Percentiles rank a stretch among this genome's conserved stretches.
phyloP scores from a whole-genome alignment of 1,140 invertebrate species.

The Drosophila rufa region DNA sequence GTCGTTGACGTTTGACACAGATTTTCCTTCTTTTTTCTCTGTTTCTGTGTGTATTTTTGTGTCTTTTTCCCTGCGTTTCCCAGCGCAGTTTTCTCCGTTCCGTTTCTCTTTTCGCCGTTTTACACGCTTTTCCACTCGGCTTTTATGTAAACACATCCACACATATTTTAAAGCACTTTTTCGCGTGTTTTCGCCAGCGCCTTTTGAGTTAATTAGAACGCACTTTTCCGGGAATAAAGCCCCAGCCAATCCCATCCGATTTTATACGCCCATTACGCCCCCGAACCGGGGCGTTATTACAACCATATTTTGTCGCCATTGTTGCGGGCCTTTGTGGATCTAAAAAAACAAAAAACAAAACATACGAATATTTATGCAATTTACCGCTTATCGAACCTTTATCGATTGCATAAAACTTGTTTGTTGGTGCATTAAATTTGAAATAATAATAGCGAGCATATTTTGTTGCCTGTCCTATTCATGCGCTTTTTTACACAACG shows the following conservation, averaged over 20 bases:
- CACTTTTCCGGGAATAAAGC: constrained; percentile 57
- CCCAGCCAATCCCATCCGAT: constrained; percentile 45
- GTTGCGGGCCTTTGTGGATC: constrained; percentile 47
- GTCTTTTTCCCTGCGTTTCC: constrained; percentile 59
- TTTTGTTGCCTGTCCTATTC: constrained; percentile 53
- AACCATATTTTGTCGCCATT: constrained; percentile 29
- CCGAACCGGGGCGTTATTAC: constrained; percentile 33
- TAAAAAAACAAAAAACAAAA: constrained; percentile 50
- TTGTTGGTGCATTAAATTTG: constrained; percentile 69
- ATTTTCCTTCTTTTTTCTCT: constrained; percentile 36
- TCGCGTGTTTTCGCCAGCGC: constrained; percentile 50
- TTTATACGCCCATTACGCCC: constrained; percentile 47
- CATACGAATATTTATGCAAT: constrained; percentile 59
- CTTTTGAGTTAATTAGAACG: constrained; percentile 68
- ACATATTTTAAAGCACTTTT: constrained; percentile 69
- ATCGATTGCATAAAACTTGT: constrained; percentile 44
- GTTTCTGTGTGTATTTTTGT: constrained; percentile 13
- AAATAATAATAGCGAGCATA: constrained; percentile 61
- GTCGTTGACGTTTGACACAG: constrained; percentile 79
- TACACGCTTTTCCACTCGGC: constrained; percentile 73
- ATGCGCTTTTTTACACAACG: constrained; percentile 45
- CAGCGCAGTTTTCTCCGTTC: constrained; percentile 64
- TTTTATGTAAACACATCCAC: constrained; percentile 59
- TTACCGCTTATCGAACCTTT: constrained; percentile 46
- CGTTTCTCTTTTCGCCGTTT: constrained; percentile 46